Base-by-base conservation (phyloP, 2,888 invertebrate genomes). In the Cremastinae sp. region DNA sequence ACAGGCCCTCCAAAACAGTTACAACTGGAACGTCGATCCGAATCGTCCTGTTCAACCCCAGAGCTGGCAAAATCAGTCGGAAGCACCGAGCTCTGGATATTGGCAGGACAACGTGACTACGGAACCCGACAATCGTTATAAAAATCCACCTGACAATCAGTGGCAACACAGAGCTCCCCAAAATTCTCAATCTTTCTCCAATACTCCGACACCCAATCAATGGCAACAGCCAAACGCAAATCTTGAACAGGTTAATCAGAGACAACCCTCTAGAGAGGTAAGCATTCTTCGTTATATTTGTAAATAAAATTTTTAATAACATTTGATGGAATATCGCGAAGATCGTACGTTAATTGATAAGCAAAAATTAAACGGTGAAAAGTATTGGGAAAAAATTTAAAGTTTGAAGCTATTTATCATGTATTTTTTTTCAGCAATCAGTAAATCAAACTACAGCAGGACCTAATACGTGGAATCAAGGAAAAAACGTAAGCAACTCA, bases 41-140 rank as follows among this genome's bases (percentile, higher is more conserved):
- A 83, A 80, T 69, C 68, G 80, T 18, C 20, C 79, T 41, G 53
- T 78, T 0, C 66, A 79, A 8, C 53, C 77, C 1, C 80, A 81
- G 47, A 84, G 83, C 74, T 86, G 84, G 84, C 85, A 84, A 45
- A 86, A 83, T 80, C 83, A 86, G n/a, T 43, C 62, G n/a, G 83
- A 81, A 61, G 61, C 47, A 41, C 51, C 79, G 28, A n/a, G 80
- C 8, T 7, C 80, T 2, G 79, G 72, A 0, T 83, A 83, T 41
- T 86, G 86, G 86, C 86, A 83, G 16, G 86, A 88, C 4, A 70
- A 74, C 59, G 55, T 78, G 9, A 83, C 74, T 49, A 2, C 70
- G 5, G 74, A 75, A 10, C 82, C 83, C 3, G 84, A 84, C 3
- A 58, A 71, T 12, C 80, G 83, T 10, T 77, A 78, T 66, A 83